Evolutionary conservation across 2,797 vertebrate genomes (phyloP).

Genomic region (Acrossocheilus fasciatus): DNA sequence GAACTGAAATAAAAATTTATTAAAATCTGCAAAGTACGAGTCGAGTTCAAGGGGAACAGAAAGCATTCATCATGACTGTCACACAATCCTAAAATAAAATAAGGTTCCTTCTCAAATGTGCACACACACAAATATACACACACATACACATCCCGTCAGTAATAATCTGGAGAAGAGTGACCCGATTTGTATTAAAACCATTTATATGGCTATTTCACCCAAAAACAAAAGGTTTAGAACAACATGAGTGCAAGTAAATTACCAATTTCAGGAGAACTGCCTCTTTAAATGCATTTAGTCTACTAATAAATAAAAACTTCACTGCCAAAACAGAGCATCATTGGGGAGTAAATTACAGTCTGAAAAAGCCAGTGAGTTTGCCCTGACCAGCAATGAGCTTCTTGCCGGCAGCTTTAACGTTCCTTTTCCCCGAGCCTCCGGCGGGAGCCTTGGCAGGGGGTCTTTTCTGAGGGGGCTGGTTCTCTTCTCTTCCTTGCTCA

Average conservation of each 20-base stretch:
- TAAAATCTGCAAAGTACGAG: constrained; percentile 64
- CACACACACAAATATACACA: constrained; percentile 7
- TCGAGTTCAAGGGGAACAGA: not conserved
- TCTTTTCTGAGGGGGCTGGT: constrained; percentile 81
- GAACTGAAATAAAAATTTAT: constrained; percentile 72
- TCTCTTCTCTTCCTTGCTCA: constrained; percentile 76
- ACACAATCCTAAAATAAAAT: not conserved
- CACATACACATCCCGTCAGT: not conserved
- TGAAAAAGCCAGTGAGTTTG: constrained; percentile 91
- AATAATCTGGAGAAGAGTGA: not conserved
- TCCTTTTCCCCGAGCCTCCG: constrained; percentile 69
- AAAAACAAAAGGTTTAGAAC: not conserved
- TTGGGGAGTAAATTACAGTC: constrained; percentile 72
- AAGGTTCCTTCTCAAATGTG: not conserved
- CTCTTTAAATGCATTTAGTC: constrained; percentile 22
- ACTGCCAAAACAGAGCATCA: not conserved
- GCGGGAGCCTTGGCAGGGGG: constrained; percentile 66
- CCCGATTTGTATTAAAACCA: not conserved
- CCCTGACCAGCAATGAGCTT: constrained; percentile 89
- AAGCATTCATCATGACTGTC: not conserved
- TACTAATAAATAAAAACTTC: constrained; percentile 27
- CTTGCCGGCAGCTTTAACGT: constrained; percentile 74
- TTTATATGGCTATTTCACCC: not conserved
- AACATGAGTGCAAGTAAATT: not conserved
- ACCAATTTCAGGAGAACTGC: not conserved